Base-by-base conservation (phyloP, 2,888 invertebrate genomes). In the Cremastinae sp. region DNA sequence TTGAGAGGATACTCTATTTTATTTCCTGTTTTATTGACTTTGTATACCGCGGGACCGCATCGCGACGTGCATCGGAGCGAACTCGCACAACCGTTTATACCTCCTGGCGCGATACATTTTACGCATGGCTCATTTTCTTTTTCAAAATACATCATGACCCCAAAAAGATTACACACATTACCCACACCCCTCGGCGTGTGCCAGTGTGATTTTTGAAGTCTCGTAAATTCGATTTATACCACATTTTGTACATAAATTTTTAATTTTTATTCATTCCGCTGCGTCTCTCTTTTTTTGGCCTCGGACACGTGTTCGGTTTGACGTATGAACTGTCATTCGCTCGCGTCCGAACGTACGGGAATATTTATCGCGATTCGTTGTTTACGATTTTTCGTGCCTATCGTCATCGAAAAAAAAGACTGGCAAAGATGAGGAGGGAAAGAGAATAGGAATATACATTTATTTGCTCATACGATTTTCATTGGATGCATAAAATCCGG, bases 21-120 rank as follows among this genome's bases (percentile, higher is more conserved):
- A 76, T 73, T 69, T 58, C 65, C 68, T 58, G 68, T 76, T 76
- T 73, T 76, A 76, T 76, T 76, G 76, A 69, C 76, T 76, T 69
- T 76, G 76, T 59, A 69, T 49, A 53, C 61, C 12, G 39, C 68
- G 53, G n/a, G 61, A 55, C 61, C 55, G 62, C 49, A 56, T 56
- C 49, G 62, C 49, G n/a, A n/a, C n/a, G 68, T 41, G 47, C 68
- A 55, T 8, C 74, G 39, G 58, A 69, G 58, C 72, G 62, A 68
- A 56, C 68, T 41, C 69, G 28, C 61, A 41, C 55, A 35, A 14
- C 12, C 55, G n/a, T n/a, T 14, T 39, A 28, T 12, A 39, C 51
- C 28, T 28, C 28, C 5, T 5, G 28, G 7, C 56, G 41, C 35
- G 14, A 69, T 73, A 69, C 64, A 64, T 76, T 64, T 72, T 73